Evolutionary conservation across 2,113 vertebrate genomes (phyloP), one percentile per base, ranked within the genome.

Genomic region (Heliornis fulica): DNA sequence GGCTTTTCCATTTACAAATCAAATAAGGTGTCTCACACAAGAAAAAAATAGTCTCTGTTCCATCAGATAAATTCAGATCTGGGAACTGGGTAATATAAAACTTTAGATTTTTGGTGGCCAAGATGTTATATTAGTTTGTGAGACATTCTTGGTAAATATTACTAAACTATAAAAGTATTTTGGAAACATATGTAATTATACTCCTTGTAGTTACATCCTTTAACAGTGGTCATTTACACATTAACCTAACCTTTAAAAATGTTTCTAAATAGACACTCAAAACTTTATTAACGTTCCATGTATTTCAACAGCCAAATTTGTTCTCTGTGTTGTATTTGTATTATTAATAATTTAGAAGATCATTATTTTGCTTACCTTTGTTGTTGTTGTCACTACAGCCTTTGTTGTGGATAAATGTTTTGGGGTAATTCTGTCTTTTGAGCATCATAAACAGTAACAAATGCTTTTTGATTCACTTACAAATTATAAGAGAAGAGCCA

Each of bases 381-480:
- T 78, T 97, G 71, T 91, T 87, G 50, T 88, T 97, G 92, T 95
- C 95, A 96, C 65, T 86, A 59, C 19, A 85, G 32, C 75, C 89
- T 97, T 89, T 96, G 93, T 83, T 94, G 88, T 94, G 83, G 93
- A 91, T 96, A 97, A 97, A 97, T 93, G 70, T 97, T 97, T 97
- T 74, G 82, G 71, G 92, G 57, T 95, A 96, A 94, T 98, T 98
- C 96, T 97, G 90, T 93, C 97, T 97, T 98, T 97, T 97, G 96
- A 97, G 92, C 80, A 97, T 98, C 89, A 97, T 98, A 97, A 98
- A 97, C 96, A 98, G 97, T 97, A 98, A 97, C 97, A 98, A 98
- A 98, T 98, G 96, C 65, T 96, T 92, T 97, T 98, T 98, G 97
- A 98, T 98, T 98, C 97, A 96, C 97, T 98, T 98, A 98, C 98